Percentiles rank a stretch among this genome's conserved stretches.
phyloP scores from a whole-genome alignment of 2,797 vertebrate genomes.

The Myoxocephalus aenaeus region DNA sequence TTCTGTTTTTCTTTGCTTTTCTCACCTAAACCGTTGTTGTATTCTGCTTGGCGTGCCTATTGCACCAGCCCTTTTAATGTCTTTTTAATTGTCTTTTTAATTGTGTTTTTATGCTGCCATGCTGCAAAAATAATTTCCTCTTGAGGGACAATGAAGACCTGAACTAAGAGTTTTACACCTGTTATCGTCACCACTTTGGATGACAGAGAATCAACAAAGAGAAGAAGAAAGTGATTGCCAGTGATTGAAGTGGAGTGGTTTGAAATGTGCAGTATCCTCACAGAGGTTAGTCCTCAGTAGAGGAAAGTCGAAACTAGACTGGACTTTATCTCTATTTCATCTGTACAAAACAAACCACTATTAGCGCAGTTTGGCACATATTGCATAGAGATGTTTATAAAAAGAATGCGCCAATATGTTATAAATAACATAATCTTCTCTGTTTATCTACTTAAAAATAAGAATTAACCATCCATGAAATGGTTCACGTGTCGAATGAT shows the following conservation, averaged over 20 bases:
- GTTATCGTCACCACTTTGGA: background rate
- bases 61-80: background rate
- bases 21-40: background rate
- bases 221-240: slow-evolving; percentile 26
- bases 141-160: background rate
- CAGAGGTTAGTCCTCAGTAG: slow-evolving; percentile 21
- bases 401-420: background rate
- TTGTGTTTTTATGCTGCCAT: background rate
- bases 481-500: background rate
- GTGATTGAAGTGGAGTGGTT: slow-evolving; percentile 28
- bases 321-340: background rate
- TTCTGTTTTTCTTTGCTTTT: background rate
- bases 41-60: background rate
- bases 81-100: background rate
- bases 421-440: background rate
- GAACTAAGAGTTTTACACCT: background rate
- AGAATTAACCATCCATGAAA: background rate
- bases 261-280: slow-evolving; percentile 15
- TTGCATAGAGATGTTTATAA: background rate
- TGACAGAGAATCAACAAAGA: slow-evolving; percentile 19
- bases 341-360: background rate
- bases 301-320: background rate
- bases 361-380: background rate
- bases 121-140: background rate
- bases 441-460: background rate